Conservation (phyloP, 2,113 vertebrate species). For the Eupsittula cactorum region DNA sequence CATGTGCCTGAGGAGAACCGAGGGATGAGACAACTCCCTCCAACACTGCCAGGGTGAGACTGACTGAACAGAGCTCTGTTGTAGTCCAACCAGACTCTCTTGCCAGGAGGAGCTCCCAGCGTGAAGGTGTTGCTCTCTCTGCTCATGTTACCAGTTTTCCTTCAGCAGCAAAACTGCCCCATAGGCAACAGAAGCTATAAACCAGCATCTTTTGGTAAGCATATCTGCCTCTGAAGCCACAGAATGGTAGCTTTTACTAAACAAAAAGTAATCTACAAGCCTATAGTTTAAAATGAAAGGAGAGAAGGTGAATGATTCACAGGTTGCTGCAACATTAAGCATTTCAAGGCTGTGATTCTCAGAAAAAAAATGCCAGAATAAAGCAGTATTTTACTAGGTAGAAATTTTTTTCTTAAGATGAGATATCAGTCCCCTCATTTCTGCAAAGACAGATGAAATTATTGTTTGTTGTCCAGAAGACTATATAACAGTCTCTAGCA, state of each 20-base stretch:
- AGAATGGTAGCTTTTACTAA: background rate
- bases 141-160: background rate
- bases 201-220: background rate
- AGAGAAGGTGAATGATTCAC: background rate
- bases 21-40: background rate
- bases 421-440: accelerated
- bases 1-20: background rate
- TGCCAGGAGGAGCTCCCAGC: background rate
- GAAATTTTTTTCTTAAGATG: background rate
- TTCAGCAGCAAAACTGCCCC: background rate
- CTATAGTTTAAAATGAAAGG: background rate
- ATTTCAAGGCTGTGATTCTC: background rate
- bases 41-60: background rate
- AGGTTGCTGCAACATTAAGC: background rate
- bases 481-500: background rate
- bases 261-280: background rate
- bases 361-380: background rate
- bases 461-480: background rate
- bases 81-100: background rate
- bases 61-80: background rate
- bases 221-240: background rate
- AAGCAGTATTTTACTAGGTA: background rate
- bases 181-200: background rate
- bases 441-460: background rate
- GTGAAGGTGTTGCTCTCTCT: background rate